A percentile compares a stretch with the other conserved stretches of the same genome.
phyloP scores from a whole-genome alignment of 2,113 vertebrate species.

The Tragulus kanchil region DNA sequence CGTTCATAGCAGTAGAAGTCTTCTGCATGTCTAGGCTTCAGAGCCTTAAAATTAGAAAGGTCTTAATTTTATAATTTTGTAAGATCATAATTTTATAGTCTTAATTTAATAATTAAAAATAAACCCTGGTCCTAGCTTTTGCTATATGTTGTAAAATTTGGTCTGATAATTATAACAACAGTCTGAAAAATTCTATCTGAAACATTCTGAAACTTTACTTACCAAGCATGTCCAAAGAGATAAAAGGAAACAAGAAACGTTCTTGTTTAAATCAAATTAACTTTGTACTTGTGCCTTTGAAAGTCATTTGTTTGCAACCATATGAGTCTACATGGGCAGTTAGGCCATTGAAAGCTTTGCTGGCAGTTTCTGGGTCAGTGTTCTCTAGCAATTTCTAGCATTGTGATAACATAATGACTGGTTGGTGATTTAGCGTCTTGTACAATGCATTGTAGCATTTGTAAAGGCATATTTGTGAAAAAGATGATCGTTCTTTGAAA shows the following conservation, averaged over 20 bases:
- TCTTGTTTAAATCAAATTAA: neutral
- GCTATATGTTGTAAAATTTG: neutral
- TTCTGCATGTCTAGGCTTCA: neutral
- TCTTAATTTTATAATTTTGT: neutral
- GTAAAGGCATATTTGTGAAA: conserved; percentile 42
- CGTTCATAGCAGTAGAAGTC: neutral
- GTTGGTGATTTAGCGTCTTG: conserved; percentile 19
- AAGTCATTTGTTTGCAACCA: conserved; percentile 16
- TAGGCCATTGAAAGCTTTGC: conserved; percentile 2
- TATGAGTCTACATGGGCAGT: neutral
- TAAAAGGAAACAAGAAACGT: neutral
- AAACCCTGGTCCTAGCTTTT: neutral
- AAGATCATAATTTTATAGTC: neutral
- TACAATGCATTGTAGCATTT: conserved; percentile 7
- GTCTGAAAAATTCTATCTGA: neutral
- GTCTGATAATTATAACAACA: neutral
- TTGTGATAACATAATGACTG: conserved; percentile 4
- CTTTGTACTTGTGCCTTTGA: neutral
- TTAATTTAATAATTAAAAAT: neutral
- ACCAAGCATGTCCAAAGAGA: neutral
- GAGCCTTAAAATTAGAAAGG: neutral
- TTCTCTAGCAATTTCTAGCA: conserved; percentile 56
- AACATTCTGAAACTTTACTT: conserved; percentile 37
- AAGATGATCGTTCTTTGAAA: neutral
- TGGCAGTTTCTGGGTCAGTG: conserved; percentile 69